These are phyloP conservation scores for Okamejei kenojei DNA, from an alignment of 2,797 vertebrate genomes.

Conservation along the genomic window DNA sequence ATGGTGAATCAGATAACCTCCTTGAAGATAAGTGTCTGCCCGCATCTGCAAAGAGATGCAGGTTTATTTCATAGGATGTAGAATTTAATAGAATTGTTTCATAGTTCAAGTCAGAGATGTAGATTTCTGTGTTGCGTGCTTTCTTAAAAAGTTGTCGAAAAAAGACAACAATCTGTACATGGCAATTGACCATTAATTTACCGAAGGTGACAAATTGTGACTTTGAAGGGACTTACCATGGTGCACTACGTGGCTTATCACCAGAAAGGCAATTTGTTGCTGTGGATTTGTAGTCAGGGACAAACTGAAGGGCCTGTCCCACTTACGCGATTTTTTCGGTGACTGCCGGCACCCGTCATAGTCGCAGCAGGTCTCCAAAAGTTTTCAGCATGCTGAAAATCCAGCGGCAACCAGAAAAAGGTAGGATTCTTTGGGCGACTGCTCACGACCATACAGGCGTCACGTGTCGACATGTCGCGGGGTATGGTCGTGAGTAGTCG, in stretches of 20 bases:
- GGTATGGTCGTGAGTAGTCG: no score
- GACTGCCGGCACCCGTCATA: no score
- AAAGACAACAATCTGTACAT: not conserved
- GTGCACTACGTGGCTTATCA: not conserved
- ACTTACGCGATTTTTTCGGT: no score
- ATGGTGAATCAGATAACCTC: not conserved
- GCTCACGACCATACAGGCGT: no score
- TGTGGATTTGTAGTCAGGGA: not conserved
- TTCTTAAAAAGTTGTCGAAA: not conserved
- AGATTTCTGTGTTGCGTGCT: not conserved
- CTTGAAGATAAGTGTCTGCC: no score
- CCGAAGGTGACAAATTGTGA: not conserved
- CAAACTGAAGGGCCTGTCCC: no score
- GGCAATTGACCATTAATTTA: not conserved
- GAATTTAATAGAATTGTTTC: not conserved
- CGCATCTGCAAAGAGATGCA: not conserved
- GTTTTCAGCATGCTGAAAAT: no score
- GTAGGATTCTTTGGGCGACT: no score
- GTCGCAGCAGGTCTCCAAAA: no score
- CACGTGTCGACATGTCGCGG: no score
- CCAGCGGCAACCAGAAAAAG: no score
- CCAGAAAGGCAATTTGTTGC: not conserved
- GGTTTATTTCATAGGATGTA: not conserved
- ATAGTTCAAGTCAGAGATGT: no score
- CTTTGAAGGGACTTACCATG: not conserved